Evolutionary conservation across 2,888 invertebrate species (phyloP).

Genomic region (Hanleya hanleyi): DNA sequence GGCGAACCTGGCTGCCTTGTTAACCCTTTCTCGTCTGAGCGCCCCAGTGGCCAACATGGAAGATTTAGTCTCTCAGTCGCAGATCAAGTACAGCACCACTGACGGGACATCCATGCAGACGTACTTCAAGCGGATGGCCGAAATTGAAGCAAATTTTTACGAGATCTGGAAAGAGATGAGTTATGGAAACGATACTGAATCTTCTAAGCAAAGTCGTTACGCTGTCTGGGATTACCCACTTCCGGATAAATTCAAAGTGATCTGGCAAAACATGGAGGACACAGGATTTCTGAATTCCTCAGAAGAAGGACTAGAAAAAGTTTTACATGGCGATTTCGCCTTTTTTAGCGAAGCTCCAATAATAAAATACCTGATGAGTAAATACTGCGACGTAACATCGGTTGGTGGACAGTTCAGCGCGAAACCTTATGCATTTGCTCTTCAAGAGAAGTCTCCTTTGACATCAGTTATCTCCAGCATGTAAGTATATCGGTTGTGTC

Average conservation of each 20-base stretch:
- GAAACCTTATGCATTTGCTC: slow-evolving; percentile 54
- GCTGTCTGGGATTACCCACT: slow-evolving; percentile 83
- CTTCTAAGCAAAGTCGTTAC: slow-evolving; percentile 14
- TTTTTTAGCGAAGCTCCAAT: slow-evolving; percentile 52
- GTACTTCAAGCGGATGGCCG: slow-evolving; percentile 25
- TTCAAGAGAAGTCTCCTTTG: slow-evolving; percentile 46
- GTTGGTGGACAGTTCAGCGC: slow-evolving; percentile 55
- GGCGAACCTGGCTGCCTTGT: slow-evolving; percentile 74
- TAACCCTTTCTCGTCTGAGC: slow-evolving; percentile 1
- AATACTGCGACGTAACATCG: slow-evolving; percentile 46
- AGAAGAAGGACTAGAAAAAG: slow-evolving; percentile 84
- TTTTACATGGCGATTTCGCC: slow-evolving; percentile 55
- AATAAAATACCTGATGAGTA: slow-evolving; percentile 47
- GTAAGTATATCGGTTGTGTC: slow-evolving; percentile 27
- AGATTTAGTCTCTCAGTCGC: not conserved
- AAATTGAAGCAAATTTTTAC: slow-evolving; percentile 26
- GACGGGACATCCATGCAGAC: slow-evolving; percentile 3
- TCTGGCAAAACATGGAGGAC: slow-evolving; percentile 87
- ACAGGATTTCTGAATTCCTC: slow-evolving; percentile 83
- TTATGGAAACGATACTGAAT: not conserved
- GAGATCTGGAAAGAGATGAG: slow-evolving; percentile 31
- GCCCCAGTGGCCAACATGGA: slow-evolving; percentile 6
- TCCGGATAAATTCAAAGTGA: slow-evolving; percentile 91
- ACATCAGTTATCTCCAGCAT: slow-evolving; percentile 14
- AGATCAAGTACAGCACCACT: not conserved